Evolutionary conservation across 2,797 vertebrate genomes (phyloP), one percentile per base, ranked within the genome.

Genomic region (Premnoplex brunnescens): DNA sequence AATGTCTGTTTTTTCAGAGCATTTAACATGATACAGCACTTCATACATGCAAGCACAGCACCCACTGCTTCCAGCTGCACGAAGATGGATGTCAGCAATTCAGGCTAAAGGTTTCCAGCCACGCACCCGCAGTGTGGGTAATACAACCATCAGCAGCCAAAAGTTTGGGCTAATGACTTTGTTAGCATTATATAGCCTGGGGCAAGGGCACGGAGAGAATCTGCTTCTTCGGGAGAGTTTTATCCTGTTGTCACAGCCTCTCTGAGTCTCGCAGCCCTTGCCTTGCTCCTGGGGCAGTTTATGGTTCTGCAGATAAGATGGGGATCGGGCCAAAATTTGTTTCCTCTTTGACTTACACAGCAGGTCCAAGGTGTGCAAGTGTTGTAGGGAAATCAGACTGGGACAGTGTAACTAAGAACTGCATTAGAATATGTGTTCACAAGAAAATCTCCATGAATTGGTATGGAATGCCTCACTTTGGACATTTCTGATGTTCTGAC

Each of bases 21-120:
- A n/a, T 89, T 95, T 73, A 74, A 78, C 59, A 44, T 48, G 81
- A 92, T 82, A 30, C 85, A 82, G 92, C 94, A 92, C 91, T 94
- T 85, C 55, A 44, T 54, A 87, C 75, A 2, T 85, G 92, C 94
- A 91, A 91, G 91, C 88, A 10, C 87, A 96, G 91, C 96, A 92
- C 91, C 79, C 76, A 8, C 54, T 18, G 91, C 85, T 85, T 52
- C 91, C 85, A 94, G 89, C 89, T 88, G 87, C 14, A 86, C 41
- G 3, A 59, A 91, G 91, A 64, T 24, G 79, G 76, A 91, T 77
- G 85, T 91, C 94, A 92, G 88, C 88, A 95, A 62, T 71, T 62
- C 49, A 32, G 78, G 85, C 43, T 36, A 48, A 85, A 94, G 82
- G 72, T 77, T 95, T 51, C 68, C 46, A 85, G 87, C 89, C 76